Percentiles rank a stretch among this genome's conserved stretches.
phyloP scores from a whole-genome alignment of 2,113 vertebrate species.

The Spea multiplicata region DNA sequence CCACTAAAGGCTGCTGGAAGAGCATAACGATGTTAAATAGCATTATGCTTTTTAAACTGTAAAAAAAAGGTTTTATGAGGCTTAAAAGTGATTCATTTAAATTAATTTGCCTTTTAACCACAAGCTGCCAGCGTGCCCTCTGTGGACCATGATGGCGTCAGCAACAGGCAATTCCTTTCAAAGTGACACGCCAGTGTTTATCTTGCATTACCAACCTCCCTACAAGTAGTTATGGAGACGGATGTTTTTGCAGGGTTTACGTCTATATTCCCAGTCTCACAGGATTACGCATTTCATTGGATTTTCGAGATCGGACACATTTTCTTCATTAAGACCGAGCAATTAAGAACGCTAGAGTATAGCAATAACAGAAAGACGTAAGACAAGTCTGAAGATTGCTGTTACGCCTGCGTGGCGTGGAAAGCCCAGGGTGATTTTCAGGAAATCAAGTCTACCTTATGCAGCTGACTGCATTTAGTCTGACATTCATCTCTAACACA shows the following conservation, averaged over 20 bases:
- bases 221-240: conserved; percentile 57
- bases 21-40: too few species aligned
- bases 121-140: neutral
- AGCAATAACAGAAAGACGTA: conserved; percentile 44
- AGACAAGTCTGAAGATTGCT: conserved; percentile 19
- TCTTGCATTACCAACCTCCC: conserved; percentile 55
- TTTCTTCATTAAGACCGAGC: conserved; percentile 47
- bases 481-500: conserved; percentile 30
- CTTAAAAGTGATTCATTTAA: neutral
- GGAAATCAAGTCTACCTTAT: conserved; percentile 3
- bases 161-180: neutral
- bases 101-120: neutral
- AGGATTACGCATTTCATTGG: conserved; percentile 47
- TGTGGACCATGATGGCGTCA: neutral
- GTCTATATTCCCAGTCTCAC: conserved; percentile 38
- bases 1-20: too few species aligned
- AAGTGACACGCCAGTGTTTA: conserved; percentile 43
- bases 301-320: conserved; percentile 41
- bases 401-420: neutral
- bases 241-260: conserved; percentile 51
- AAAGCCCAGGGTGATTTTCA: neutral
- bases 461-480: conserved; percentile 46
- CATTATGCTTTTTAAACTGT: too few species aligned
- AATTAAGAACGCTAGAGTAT: conserved; percentile 50
- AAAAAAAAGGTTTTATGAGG: too few species aligned